Evolutionary conservation across 2,797 vertebrate genomes (phyloP).

Genomic region (Sebastes jordani): DNA sequence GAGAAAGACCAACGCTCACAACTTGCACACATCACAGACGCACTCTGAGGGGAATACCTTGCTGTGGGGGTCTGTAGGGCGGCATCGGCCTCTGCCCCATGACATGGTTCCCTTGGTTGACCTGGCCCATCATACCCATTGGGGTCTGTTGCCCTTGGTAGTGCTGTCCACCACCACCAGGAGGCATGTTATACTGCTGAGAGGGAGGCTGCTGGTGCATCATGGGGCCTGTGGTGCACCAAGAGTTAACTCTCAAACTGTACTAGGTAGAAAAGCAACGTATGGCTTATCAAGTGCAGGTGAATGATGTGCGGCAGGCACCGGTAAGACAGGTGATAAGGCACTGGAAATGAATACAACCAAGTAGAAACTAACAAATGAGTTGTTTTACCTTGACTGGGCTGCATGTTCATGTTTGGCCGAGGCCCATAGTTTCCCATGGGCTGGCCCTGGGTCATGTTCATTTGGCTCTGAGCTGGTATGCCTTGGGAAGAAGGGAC

Average conservation of each 20-base stretch:
- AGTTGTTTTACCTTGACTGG: conserved; percentile 89
- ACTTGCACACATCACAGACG: conserved; percentile 59
- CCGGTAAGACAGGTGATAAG: neutral
- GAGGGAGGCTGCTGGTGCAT: conserved; percentile 98
- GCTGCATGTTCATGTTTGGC: conserved; percentile 98
- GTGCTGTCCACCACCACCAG: conserved; percentile 93
- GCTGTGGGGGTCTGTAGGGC: conserved; percentile 96
- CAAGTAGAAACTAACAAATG: neutral
- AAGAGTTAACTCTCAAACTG: conserved; percentile 2
- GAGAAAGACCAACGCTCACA: conserved; percentile 61
- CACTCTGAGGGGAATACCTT: conserved; percentile 85
- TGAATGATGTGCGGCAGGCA: neutral
- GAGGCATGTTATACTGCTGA: conserved; percentile 96
- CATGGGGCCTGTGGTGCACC: conserved; percentile 88
- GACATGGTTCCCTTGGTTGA: conserved; percentile 96
- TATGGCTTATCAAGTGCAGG: neutral
- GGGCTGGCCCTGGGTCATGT: conserved; percentile 95
- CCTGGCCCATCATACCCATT: conserved; percentile 97
- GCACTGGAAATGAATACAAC: neutral
- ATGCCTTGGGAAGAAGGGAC: conserved; percentile 95
- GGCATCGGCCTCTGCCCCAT: conserved; percentile 99
- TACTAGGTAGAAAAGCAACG: neutral
- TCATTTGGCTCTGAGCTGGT: conserved; percentile 96
- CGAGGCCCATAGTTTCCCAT: conserved; percentile 96
- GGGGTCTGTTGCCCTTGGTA: conserved; percentile 98